Base-by-base conservation (phyloP, 2,797 vertebrate species). In the Typhlichthys eigenmanni region DNA sequence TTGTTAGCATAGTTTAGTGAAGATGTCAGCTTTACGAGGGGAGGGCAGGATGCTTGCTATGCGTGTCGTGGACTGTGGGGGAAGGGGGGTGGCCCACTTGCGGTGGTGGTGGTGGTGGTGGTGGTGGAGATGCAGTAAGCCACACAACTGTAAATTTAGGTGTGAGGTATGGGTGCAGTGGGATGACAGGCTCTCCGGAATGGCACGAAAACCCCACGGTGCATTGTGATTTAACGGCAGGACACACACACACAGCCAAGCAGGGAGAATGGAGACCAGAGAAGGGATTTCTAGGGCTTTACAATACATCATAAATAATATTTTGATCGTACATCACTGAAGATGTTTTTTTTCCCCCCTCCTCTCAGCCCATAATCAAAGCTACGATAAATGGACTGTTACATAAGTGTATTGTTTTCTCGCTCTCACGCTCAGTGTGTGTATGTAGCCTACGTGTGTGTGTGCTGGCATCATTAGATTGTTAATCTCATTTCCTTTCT, bases 1-100 rank as follows among this genome's bases (percentile, higher is more conserved):
- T 91, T 93, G 88, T 93, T 93, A 93, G 90, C 90, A 92, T 93
- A 92, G 89, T 92, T 92, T 91, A 92, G 90, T 91, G 89, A 92
- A 92, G 92, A 91, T 91, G 90, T 92, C 91, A 91, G 87, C 84
- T 92, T 93, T 92, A 93, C 78, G 90, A 87, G 88, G 80, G 75
- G 34, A 14, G 12, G 24, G 85, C 61, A 46, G 87, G 85, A 82
- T 88, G 86, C 86, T 89, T 87, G 83, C 85, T 88, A 87, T 88
- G 86, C 87, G 65, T 91, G 87, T 90, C 87, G 84, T 84, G 80
- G 83, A 87, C 76, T 52, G 75, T 69, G 72, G 74, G 72, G 85
- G 4, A 0, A 1, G 34, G 34, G 5, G 78, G 69, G 83, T 87
- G 89, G 80, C 71, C 73, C 72, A 85, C 86, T 86, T 83, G 75